Conservation (phyloP, 2,888 invertebrate genomes). For the Eupithecia dodoneata region DNA sequence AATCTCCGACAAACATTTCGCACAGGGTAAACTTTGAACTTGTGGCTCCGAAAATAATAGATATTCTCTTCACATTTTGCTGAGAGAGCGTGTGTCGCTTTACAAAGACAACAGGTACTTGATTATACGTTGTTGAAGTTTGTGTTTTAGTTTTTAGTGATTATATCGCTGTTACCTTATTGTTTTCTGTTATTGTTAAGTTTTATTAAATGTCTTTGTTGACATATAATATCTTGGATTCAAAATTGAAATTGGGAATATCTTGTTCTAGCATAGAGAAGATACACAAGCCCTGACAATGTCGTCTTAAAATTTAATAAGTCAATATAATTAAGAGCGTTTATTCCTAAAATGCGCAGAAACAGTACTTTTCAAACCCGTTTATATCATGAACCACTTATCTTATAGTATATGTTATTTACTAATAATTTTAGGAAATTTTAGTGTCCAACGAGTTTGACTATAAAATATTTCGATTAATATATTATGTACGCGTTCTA, state of each 20-base stretch:
- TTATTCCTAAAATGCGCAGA: too few relatives aligned
- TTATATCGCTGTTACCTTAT: too few relatives aligned
- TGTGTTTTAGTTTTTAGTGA: too few relatives aligned
- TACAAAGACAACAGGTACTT: background rate
- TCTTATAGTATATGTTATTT: too few relatives aligned
- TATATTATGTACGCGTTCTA: too few relatives aligned
- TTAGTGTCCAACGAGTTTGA: too few relatives aligned
- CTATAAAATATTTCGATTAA: too few relatives aligned
- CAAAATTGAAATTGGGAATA: background rate
- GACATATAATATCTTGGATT: background rate
- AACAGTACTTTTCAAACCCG: too few relatives aligned
- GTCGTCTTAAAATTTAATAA: background rate
- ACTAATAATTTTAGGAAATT: too few relatives aligned
- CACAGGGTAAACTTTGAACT: background rate
- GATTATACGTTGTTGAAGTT: too few relatives aligned
- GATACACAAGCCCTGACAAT: background rate
- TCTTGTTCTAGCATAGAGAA: background rate
- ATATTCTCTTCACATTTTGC: background rate
- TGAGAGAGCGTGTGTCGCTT: background rate
- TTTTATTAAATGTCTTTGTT: background rate
- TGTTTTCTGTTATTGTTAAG: too few relatives aligned
- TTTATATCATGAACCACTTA: too few relatives aligned
- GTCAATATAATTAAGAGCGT: background rate
- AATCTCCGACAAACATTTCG: constrained; percentile 12
- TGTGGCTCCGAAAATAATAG: constrained; percentile 1